These are phyloP conservation scores for Ophion costatus DNA, from an alignment of 2,888 invertebrate species.

Conservation along the genomic window DNA sequence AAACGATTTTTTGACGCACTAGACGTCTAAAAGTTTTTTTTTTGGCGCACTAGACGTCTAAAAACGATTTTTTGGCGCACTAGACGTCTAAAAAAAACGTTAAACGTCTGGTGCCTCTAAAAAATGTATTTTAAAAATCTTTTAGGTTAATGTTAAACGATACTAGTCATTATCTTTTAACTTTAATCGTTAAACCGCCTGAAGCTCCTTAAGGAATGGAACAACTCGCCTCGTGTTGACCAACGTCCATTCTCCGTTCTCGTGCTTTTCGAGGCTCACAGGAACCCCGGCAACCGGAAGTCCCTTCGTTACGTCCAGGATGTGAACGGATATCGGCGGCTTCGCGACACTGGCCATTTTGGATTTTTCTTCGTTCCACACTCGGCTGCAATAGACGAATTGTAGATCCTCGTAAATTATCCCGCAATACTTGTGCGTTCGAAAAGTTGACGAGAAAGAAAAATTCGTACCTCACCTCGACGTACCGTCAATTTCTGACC, in stretches of 20 bases:
- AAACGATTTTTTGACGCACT: no score
- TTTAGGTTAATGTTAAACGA: background rate
- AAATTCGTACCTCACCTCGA: background rate
- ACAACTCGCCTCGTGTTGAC: slow-evolving; percentile 84
- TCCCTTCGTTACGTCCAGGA: slow-evolving; percentile 89
- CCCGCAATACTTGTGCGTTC: background rate
- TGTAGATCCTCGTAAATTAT: background rate
- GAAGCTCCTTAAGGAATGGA: background rate
- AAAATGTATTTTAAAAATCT: background rate
- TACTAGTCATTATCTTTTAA: background rate
- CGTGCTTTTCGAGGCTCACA: slow-evolving; percentile 87
- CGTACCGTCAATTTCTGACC: slow-evolving; percentile 27
- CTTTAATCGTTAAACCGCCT: background rate
- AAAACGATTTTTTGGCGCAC: no score
- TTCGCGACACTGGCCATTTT: slow-evolving; percentile 35
- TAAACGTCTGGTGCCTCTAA: no score
- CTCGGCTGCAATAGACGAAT: background rate
- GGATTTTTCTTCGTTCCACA: background rate
- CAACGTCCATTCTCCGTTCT: slow-evolving; percentile 86
- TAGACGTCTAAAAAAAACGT: no score
- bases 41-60: no score
- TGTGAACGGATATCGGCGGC: slow-evolving; percentile 87
- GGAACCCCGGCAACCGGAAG: slow-evolving; percentile 86
- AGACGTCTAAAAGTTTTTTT: no score
- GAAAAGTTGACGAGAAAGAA: background rate